phyloP scores from a whole-genome alignment of 2,113 vertebrate species.

The Anarhynchus alexandrinus region DNA sequence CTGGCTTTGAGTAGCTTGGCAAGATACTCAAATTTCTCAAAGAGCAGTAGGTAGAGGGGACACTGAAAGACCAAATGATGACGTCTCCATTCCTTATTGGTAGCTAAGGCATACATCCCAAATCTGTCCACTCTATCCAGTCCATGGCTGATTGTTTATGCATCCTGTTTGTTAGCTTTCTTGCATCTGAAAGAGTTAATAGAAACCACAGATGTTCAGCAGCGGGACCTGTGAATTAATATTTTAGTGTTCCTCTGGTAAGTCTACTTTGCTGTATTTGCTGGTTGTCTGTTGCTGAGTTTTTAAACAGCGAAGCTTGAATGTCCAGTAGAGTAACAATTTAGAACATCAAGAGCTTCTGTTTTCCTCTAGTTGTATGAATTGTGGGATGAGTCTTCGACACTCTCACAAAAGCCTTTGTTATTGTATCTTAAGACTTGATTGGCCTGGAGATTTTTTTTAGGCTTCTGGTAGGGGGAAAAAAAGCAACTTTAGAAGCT shows the following conservation, averaged over 20 bases:
- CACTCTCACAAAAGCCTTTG: neutral
- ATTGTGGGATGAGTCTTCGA: neutral
- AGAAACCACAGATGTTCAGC: neutral
- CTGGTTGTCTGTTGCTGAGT: neutral
- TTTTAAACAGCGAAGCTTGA: neutral
- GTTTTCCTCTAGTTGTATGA: neutral
- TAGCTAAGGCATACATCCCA: neutral
- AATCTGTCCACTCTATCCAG: neutral
- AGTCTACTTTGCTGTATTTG: neutral
- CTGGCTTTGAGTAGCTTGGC: neutral
- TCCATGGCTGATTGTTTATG: neutral
- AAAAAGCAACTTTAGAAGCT: neutral
- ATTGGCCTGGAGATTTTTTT: neutral
- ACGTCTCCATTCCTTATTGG: neutral
- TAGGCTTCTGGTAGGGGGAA: neutral
- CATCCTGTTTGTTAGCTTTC: neutral
- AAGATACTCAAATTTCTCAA: neutral
- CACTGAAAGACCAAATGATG: neutral
- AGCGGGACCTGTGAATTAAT: neutral
- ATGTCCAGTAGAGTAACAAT: neutral
- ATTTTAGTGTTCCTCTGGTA: neutral
- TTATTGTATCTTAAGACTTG: neutral
- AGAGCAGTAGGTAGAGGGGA: neutral
- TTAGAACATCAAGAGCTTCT: neutral
- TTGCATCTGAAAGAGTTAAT: neutral